Evolutionary conservation across 2,797 vertebrate genomes (phyloP).

Genomic region (Anguilla pacifica): DNA sequence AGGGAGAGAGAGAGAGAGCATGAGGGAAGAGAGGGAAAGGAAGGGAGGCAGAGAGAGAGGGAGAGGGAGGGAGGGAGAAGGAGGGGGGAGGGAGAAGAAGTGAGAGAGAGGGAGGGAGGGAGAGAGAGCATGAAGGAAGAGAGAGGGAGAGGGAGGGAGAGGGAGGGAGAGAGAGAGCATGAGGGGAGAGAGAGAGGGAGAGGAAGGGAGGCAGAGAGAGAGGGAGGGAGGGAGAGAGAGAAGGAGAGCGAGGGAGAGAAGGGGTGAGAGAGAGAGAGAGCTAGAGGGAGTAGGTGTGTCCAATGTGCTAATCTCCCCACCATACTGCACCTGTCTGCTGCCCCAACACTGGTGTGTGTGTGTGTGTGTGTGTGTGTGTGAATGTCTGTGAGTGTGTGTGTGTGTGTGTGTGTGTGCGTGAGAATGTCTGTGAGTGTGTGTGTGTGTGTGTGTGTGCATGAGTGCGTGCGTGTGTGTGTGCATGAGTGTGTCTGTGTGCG

Average conservation of each 20-base stretch:
- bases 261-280: not conserved
- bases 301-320: constrained; percentile 21
- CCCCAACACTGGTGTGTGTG: not conserved
- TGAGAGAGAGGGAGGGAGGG: not conserved
- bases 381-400: constrained; percentile 23
- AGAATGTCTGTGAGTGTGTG: too few species aligned
- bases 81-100: too few species aligned
- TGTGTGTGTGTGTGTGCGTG: constrained; percentile 25
- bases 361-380: not conserved
- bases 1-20: not conserved
- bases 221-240: not conserved
- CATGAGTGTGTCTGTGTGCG: not conserved
- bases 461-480: not conserved
- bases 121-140: not conserved
- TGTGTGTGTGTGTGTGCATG: too few species aligned
- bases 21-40: not conserved
- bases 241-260: not conserved
- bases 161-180: too few species aligned
- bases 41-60: not conserved
- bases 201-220: not conserved
- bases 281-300: constrained; percentile 6
- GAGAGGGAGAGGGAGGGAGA: not conserved
- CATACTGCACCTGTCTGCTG: constrained; percentile 11
- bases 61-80: not conserved
- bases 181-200: too few species aligned